phyloP scores from a whole-genome alignment of 2,113 vertebrate species.

The Dinomys branickii region DNA sequence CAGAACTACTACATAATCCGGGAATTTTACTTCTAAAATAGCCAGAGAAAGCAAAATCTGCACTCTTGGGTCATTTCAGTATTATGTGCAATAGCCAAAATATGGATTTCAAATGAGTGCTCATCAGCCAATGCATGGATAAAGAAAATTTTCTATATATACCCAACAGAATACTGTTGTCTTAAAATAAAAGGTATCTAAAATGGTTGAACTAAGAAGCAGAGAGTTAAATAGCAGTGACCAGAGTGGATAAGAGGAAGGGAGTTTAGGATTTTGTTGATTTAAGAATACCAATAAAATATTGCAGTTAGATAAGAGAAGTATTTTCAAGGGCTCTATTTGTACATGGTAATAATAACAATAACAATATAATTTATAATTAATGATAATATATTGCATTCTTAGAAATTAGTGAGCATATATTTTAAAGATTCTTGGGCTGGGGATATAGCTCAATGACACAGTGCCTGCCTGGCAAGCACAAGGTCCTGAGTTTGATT shows the following conservation, averaged over 20 bases:
- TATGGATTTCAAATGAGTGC: neutral
- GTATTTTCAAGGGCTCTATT: neutral
- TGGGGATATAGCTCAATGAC: too few species aligned
- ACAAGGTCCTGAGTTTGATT: too few species aligned
- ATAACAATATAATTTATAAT: too few species aligned
- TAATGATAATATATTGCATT: neutral
- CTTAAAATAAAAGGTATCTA: neutral
- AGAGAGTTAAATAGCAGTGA: neutral
- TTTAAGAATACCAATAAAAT: neutral
- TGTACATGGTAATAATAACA: neutral
- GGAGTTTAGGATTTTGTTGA: neutral
- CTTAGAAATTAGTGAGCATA: neutral
- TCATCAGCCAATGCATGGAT: neutral
- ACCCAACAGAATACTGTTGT: neutral
- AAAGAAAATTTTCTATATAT: neutral
- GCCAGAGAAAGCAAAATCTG: neutral
- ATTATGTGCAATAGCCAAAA: neutral
- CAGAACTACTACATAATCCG: neutral
- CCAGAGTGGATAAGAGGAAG: neutral
- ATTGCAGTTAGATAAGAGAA: neutral
- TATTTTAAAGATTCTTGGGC: neutral
- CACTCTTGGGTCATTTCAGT: neutral
- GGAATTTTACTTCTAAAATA: neutral
- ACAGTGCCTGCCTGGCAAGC: too few species aligned
- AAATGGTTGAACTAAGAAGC: neutral